phyloP scores from a whole-genome alignment of 2,888 invertebrate genomes.

The Neoscelio sp. region DNA sequence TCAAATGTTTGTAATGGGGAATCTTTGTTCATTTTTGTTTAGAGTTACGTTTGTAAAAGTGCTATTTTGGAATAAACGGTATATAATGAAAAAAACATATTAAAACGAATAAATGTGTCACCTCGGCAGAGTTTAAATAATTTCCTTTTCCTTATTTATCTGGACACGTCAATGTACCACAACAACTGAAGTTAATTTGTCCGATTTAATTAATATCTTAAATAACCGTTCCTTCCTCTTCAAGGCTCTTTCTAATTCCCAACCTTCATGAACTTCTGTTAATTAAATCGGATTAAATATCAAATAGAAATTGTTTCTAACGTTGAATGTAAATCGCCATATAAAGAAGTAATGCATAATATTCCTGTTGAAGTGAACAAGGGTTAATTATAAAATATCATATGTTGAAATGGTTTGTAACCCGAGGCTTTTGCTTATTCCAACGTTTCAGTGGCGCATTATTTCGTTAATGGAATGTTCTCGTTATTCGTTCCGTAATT shows the following conservation, averaged over 20 bases:
- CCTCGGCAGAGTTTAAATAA: no score
- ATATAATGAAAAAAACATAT: no score
- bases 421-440: constrained; percentile 41
- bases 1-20: no score
- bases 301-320: constrained; percentile 36
- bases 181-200: constrained; percentile 28
- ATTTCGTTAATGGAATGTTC: constrained; percentile 58
- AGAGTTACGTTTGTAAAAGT: no score
- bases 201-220: constrained; percentile 41
- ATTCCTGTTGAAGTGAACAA: constrained; percentile 13
- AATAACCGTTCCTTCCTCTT: constrained; percentile 13
- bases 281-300: constrained; percentile 46
- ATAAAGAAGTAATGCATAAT: constrained; percentile 36
- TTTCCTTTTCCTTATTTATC: neutral
- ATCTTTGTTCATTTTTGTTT: no score
- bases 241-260: constrained; percentile 22
- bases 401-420: constrained; percentile 39
- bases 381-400: constrained; percentile 55
- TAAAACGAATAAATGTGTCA: no score
- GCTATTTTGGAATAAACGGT: no score
- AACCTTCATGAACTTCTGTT: constrained; percentile 27
- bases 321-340: constrained; percentile 45
- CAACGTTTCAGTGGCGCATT: constrained; percentile 30
- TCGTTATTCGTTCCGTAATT: constrained; percentile 39
- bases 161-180: constrained; percentile 5